A percentile compares a stretch with the other conserved stretches of the same genome.
These are phyloP conservation scores for Etheostoma perlongum DNA, from an alignment of 2,797 vertebrate species.

Conservation along the genomic window DNA sequence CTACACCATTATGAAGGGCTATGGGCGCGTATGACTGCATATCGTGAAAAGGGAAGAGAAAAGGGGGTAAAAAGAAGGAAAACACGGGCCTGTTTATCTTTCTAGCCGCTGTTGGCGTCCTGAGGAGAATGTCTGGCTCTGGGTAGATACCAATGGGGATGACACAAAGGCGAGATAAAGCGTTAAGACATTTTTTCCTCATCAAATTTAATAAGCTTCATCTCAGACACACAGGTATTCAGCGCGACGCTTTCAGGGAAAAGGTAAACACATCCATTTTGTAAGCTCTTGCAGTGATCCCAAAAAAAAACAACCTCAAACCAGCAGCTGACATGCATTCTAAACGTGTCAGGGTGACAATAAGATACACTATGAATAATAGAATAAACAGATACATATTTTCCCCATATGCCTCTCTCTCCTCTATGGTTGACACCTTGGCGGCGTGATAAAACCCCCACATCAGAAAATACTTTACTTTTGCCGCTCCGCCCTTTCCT, in stretches of 20 bases:
- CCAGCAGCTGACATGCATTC: constrained; percentile 79
- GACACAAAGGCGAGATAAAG: constrained; percentile 82
- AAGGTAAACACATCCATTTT: constrained; percentile 82
- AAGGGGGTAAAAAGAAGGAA: constrained; percentile 53
- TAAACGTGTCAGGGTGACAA: constrained; percentile 80
- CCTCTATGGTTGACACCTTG: constrained; percentile 68
- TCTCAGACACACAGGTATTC: constrained; percentile 80
- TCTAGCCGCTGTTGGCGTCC: constrained; percentile 55
- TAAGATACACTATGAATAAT: constrained; percentile 85
- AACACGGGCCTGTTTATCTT: constrained; percentile 80
- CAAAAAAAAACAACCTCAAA: constrained; percentile 60
- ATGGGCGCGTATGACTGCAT: constrained; percentile 59
- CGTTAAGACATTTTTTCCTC: constrained; percentile 79
- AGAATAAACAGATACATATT: constrained; percentile 85
- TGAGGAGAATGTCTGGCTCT: constrained; percentile 73
- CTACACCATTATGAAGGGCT: constrained; percentile 78
- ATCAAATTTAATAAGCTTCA: constrained; percentile 85
- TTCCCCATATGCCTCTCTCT: constrained; percentile 44
- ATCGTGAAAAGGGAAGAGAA: constrained; percentile 62
- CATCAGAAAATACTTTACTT: constrained; percentile 72
- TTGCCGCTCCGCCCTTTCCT: constrained; percentile 47
- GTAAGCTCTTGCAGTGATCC: constrained; percentile 75
- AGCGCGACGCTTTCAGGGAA: constrained; percentile 58
- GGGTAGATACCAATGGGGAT: constrained; percentile 74
- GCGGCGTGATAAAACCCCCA: constrained; percentile 62